These are phyloP conservation scores for Vireo griseus DNA, from an alignment of 2,797 vertebrate genomes.

Conservation along the genomic window DNA sequence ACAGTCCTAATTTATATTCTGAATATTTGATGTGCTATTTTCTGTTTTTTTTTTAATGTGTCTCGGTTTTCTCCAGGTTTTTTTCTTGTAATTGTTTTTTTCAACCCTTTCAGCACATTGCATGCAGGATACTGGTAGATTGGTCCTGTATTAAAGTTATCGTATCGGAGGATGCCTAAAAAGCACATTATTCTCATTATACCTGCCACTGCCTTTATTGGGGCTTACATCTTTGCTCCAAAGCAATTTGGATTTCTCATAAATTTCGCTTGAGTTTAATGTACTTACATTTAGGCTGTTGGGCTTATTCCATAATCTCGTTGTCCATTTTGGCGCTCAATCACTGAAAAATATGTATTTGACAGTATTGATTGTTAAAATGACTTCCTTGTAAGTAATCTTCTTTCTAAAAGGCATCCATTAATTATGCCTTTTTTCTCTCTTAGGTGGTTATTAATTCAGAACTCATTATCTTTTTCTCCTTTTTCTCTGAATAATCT, in stretches of 20 bases:
- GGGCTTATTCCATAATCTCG: background rate
- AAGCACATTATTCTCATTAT: background rate
- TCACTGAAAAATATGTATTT: background rate
- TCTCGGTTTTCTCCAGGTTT: background rate
- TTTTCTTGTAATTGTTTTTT: background rate
- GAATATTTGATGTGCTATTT: background rate
- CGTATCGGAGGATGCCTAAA: background rate
- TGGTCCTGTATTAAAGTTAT: background rate
- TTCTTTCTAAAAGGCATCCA: background rate
- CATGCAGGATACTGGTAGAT: background rate
- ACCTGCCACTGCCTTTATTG: background rate
- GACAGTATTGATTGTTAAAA: background rate
- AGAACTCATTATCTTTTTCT: background rate
- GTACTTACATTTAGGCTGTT: background rate
- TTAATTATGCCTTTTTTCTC: background rate
- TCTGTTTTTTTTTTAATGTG: background rate
- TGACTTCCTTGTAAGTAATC: background rate
- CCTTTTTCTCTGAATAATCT: background rate
- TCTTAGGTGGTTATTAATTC: constrained; percentile 13
- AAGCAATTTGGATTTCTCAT: background rate
- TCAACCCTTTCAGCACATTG: background rate
- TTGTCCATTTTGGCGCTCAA: background rate
- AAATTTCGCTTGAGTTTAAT: background rate
- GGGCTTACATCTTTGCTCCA: background rate
- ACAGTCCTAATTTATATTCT: background rate